Conservation (phyloP, 2,797 vertebrate species). For the Eulemur mongoz region DNA sequence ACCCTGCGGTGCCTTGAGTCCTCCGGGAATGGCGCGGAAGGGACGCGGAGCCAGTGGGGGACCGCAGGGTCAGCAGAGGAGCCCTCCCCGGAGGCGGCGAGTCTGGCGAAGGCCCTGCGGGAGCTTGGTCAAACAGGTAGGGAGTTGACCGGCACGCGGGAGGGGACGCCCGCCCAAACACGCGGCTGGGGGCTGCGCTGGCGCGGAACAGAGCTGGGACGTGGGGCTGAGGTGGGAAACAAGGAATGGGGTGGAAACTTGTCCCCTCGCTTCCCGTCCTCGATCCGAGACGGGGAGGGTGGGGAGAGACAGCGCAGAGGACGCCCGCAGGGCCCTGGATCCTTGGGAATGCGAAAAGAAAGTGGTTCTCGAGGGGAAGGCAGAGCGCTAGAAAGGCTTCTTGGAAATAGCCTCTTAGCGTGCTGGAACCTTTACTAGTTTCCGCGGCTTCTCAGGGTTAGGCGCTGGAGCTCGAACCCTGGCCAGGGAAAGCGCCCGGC, state of each 20-base stretch:
- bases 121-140: slow-evolving; percentile 78
- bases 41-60: slow-evolving; percentile 72
- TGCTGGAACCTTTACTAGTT: not conserved
- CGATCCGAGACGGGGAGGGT: not conserved
- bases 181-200: not conserved
- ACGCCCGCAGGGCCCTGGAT: not conserved
- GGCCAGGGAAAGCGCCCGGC: not conserved
- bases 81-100: slow-evolving; percentile 68
- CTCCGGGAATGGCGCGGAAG: slow-evolving; percentile 81
- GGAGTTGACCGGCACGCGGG: not conserved
- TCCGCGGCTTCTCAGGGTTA: not conserved
- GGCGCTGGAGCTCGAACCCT: not conserved
- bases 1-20: slow-evolving; percentile 79
- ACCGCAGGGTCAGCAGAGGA: slow-evolving; percentile 71
- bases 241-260: not conserved
- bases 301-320: not conserved
- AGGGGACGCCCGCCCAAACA: not conserved
- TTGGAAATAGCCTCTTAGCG: not conserved
- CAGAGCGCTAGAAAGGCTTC: not conserved
- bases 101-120: slow-evolving; percentile 70
- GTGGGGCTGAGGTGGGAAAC: not conserved
- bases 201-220: not conserved
- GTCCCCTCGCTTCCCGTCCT: not conserved
- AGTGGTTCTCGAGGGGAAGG: not conserved
- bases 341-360: slow-evolving; percentile 26